Conservation (phyloP, 2,888 invertebrate species). For the Dione vanillae region DNA sequence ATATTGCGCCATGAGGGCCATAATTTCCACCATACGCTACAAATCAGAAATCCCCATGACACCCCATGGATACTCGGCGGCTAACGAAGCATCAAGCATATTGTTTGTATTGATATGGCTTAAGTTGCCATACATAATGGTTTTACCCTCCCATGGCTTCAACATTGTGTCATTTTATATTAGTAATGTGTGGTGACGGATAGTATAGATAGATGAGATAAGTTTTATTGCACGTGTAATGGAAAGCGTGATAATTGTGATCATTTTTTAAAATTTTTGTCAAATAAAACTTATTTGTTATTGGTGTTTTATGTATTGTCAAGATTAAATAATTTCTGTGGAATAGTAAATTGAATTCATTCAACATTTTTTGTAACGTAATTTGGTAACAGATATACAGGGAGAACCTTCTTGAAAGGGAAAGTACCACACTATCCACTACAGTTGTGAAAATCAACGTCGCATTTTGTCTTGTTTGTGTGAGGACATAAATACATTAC, state of each 20-base stretch:
- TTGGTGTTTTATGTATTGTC: not conserved
- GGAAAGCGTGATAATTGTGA: constrained; percentile 12
- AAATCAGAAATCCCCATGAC: constrained; percentile 47
- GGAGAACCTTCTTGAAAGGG: no score
- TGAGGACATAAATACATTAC: not conserved
- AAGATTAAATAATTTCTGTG: no score
- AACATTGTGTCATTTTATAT: constrained; percentile 41
- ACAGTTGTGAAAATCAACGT: no score
- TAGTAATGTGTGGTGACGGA: constrained; percentile 19
- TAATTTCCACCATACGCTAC: constrained; percentile 44
- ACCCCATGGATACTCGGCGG: constrained; percentile 53
- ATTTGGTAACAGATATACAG: no score
- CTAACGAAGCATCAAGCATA: constrained; percentile 74
- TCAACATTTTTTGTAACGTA: no score
- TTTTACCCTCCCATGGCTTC: constrained; percentile 42
- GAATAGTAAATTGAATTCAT: no score
- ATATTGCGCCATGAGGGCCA: not conserved
- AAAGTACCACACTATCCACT: no score
- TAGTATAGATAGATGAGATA: not conserved
- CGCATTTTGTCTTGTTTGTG: not conserved
- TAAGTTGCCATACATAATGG: constrained; percentile 53
- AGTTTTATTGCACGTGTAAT: not conserved
- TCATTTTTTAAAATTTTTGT: not conserved
- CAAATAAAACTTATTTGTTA: not conserved
- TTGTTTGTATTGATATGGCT: constrained; percentile 64